Evolutionary conservation across 2,888 invertebrate species (phyloP), one percentile per base, ranked within the genome.

Genomic region (Chalcosyrphus nemorum): DNA sequence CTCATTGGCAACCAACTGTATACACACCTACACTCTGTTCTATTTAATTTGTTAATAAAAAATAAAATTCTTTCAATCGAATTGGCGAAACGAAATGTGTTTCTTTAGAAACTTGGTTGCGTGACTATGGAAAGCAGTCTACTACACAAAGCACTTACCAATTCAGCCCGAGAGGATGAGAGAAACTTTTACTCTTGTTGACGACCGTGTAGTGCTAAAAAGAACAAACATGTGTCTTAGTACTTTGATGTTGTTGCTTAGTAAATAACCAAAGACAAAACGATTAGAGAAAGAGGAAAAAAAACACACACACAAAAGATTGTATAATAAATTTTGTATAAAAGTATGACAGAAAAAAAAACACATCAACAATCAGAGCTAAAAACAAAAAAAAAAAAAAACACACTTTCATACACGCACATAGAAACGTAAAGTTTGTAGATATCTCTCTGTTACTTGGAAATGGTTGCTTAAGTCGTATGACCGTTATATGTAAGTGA

Each of bases 101-200:
- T 76, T 66, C 57, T 77, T 78, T 89, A 91, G 91, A 90, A 90
- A 89, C 90, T 90, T 88, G 90, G 88, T 89, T 91, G 90, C 89
- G 90, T 89, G 90, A 88, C 90, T 88, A 89, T 89, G 89, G 90
- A 89, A 89, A 89, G 89, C 88, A 90, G 89, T 88, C 88, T 89
- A 86, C 88, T 89, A 87, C 89, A 89, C 77, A 86, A 86, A 65
- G 80, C 84, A 65, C 74, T 84, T 57, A 80, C 63, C 43, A 84
- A 84, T 70, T 84, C 84, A 56, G 59, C 74, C 50, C 63, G 84
- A 27, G 80, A 74, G 17, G 84, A 75, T 59, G 80, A 80, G 57
- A 70, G 63, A 45, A 50, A 84, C 43, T 84, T 84, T 65, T 84
- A 84, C 65, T 84, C 84, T 38, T 84, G 84, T 74, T 84, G 74